Evolutionary conservation across 2,113 vertebrate genomes (phyloP).

Genomic region (Zapus hudsonius): DNA sequence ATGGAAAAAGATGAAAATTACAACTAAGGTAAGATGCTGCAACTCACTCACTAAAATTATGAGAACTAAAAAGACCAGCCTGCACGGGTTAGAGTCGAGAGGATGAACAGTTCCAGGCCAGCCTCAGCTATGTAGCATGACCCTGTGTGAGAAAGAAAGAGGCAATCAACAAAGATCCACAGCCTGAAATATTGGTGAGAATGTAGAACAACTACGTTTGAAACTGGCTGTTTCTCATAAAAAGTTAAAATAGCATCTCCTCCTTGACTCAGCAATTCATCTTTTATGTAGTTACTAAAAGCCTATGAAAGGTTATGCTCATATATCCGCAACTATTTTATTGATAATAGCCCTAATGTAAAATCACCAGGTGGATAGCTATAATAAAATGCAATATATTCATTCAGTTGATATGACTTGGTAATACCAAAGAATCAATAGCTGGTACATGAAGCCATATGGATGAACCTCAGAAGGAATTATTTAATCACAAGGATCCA

Average conservation of each 20-base stretch:
- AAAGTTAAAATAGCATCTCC: not conserved
- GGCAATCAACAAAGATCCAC: not conserved
- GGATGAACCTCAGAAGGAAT: not conserved
- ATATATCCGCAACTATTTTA: not conserved
- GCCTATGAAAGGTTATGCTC: not conserved
- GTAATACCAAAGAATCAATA: not conserved
- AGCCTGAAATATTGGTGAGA: not conserved
- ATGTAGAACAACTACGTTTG: not conserved
- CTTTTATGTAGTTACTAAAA: not conserved
- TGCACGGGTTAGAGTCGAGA: not conserved
- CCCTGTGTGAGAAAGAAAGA: too few relatives aligned
- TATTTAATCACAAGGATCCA: not conserved
- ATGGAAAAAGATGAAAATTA: not conserved
- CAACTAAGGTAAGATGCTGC: not conserved
- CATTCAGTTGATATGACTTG: not conserved
- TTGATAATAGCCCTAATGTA: not conserved
- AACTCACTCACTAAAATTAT: not conserved
- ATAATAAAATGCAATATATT: not conserved
- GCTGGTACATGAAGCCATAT: accelerated
- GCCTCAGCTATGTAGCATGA: not conserved
- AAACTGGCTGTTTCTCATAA: not conserved
- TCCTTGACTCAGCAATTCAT: not conserved
- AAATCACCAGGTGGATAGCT: not conserved
- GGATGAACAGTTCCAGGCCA: not conserved
- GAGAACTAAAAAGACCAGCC: not conserved